phyloP scores from a whole-genome alignment of 2,888 invertebrate species.

The Drosophila monieri region DNA sequence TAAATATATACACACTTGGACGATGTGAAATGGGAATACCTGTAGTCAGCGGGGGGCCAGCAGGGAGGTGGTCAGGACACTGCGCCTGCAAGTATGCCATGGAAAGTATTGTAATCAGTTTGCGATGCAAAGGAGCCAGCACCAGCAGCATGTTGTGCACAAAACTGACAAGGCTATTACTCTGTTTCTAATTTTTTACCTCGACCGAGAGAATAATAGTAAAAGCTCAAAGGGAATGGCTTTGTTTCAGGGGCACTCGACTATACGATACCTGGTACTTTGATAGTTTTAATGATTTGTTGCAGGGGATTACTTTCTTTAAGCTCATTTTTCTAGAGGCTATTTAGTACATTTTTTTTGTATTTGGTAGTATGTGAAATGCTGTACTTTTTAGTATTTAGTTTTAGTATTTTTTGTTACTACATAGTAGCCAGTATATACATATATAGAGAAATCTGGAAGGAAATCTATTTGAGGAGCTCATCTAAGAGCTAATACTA shows the following conservation, averaged over 20 bases:
- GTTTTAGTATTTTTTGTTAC: too few species aligned
- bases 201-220: neutral
- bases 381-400: too few species aligned
- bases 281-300: too few species aligned
- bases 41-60: neutral
- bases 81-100: constrained; percentile 9
- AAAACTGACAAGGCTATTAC: constrained; percentile 11
- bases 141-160: constrained; percentile 7
- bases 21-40: neutral
- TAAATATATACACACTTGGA: neutral
- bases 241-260: neutral
- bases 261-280: neutral
- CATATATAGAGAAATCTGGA: too few species aligned
- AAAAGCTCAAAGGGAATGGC: neutral
- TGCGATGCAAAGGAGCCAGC: constrained; percentile 13
- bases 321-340: too few species aligned
- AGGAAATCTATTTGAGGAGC: too few species aligned
- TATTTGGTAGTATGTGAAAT: too few species aligned
- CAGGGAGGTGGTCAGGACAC: neutral
- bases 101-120: constrained; percentile 31
- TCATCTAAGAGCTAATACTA: too few species aligned
- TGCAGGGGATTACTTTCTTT: too few species aligned
- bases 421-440: too few species aligned
- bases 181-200: constrained; percentile 2
- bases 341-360: too few species aligned